phyloP scores from a whole-genome alignment of 2,797 vertebrate genomes.

The Antrozous pallidus region DNA sequence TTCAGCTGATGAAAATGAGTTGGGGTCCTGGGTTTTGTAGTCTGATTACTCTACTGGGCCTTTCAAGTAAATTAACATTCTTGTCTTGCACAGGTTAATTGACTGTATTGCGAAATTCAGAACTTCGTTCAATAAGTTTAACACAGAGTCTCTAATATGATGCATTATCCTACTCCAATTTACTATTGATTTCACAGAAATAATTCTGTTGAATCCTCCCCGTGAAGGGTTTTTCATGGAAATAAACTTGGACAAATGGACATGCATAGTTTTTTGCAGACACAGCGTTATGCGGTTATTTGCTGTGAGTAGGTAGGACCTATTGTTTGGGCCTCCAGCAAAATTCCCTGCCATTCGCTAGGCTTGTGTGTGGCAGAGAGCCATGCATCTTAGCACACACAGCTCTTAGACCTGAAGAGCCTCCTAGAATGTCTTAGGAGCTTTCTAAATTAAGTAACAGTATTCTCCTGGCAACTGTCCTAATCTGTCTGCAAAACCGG shows the following conservation, averaged over 20 bases:
- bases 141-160: background rate
- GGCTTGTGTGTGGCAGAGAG: background rate
- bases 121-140: background rate
- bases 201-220: background rate
- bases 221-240: slow-evolving; percentile 21
- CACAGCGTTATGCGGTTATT: background rate
- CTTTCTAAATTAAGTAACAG: background rate
- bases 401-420: background rate
- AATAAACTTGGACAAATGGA: background rate
- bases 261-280: background rate
- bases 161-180: background rate
- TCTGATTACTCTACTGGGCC: background rate
- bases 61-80: background rate
- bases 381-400: background rate
- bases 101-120: background rate
- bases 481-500: slow-evolving; percentile 18
- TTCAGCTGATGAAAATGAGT: background rate
- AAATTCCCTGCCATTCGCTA: background rate
- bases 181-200: background rate
- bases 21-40: background rate
- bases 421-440: background rate
- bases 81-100: background rate
- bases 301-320: background rate
- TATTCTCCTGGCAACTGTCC: background rate
- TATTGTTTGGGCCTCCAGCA: background rate